Evolutionary conservation across 2,797 vertebrate genomes (phyloP).

Genomic region (Otolemur crassicaudatus): DNA sequence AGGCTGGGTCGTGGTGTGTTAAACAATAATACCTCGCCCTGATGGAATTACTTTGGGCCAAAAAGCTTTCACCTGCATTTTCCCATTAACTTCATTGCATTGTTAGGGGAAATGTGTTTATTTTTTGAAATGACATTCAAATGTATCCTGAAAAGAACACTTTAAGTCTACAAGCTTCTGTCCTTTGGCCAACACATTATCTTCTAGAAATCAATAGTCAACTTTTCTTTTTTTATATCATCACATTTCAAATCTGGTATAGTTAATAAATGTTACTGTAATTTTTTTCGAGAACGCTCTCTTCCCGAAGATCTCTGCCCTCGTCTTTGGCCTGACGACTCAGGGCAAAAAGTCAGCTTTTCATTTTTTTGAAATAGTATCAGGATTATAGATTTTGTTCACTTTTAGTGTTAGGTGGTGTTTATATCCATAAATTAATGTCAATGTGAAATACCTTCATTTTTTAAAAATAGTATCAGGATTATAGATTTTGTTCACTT

Average conservation of each 20-base stretch:
- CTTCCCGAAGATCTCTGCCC: neutral
- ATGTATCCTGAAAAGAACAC: conserved; percentile 59
- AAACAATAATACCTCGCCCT: conserved; percentile 16
- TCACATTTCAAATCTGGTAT: conserved; percentile 45
- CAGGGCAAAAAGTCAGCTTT: neutral
- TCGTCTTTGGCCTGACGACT: neutral
- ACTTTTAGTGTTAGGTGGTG: neutral
- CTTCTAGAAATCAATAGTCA: conserved; percentile 70
- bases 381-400: neutral
- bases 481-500: neutral
- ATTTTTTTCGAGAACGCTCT: conserved; percentile 40
- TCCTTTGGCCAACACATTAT: conserved; percentile 62
- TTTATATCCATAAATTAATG: neutral
- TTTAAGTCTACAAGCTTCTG: conserved; percentile 41
- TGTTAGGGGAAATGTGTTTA: conserved; percentile 74
- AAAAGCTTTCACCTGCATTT: conserved; percentile 70
- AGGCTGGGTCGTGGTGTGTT: neutral
- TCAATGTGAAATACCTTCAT: neutral
- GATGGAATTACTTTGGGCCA: conserved; percentile 16
- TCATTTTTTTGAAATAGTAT: neutral
- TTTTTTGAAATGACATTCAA: conserved; percentile 76
- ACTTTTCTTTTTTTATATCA: conserved; percentile 39
- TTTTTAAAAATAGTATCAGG: neutral
- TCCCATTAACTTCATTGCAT: conserved; percentile 65
- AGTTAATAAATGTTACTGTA: conserved; percentile 3